These are phyloP conservation scores for Thryonomys swinderianus DNA, from an alignment of 2,113 vertebrate species.

Conservation along the genomic window DNA sequence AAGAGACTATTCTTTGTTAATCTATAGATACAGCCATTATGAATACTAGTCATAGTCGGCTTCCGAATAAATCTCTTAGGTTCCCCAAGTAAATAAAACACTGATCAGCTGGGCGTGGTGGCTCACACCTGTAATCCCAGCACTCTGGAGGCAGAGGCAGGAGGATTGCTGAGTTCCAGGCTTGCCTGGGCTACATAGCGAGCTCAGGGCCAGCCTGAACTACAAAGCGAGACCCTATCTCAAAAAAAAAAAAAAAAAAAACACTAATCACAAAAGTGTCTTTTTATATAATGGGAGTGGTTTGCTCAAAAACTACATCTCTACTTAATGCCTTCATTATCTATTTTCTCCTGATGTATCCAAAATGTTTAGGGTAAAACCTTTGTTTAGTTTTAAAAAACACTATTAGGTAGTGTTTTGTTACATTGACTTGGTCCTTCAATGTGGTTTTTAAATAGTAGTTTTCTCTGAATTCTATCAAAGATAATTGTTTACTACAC, in stretches of 20 bases:
- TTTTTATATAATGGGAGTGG: conserved; percentile 57
- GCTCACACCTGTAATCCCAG: too few relatives aligned
- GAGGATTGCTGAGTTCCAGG: too few relatives aligned
- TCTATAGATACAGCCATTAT: not conserved
- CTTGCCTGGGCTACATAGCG: too few relatives aligned
- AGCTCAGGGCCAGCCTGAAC: too few relatives aligned
- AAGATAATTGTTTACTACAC: not conserved
- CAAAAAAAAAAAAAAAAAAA: too few relatives aligned
- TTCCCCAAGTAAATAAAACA: conserved; percentile 73
- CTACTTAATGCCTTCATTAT: conserved; percentile 33
- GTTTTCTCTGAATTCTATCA: conserved; percentile 33
- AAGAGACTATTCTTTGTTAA: conserved; percentile 60
- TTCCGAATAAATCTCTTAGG: conserved; percentile 72
- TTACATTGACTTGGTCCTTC: not conserved
- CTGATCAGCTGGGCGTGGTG: too few relatives aligned
- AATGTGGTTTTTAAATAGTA: conserved; percentile 1
- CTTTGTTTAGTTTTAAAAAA: conserved; percentile 18
- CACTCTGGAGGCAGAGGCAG: too few relatives aligned
- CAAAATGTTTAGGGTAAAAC: not conserved
- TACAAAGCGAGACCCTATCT: too few relatives aligned
- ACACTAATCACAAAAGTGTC: conserved; percentile 74
- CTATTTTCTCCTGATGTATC: conserved; percentile 17
- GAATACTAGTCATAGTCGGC: conserved; percentile 25
- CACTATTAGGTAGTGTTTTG: not conserved
- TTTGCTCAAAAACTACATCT: conserved; percentile 55